phyloP scores from a whole-genome alignment of 2,888 invertebrate genomes.

The Steromphala cineraria region DNA sequence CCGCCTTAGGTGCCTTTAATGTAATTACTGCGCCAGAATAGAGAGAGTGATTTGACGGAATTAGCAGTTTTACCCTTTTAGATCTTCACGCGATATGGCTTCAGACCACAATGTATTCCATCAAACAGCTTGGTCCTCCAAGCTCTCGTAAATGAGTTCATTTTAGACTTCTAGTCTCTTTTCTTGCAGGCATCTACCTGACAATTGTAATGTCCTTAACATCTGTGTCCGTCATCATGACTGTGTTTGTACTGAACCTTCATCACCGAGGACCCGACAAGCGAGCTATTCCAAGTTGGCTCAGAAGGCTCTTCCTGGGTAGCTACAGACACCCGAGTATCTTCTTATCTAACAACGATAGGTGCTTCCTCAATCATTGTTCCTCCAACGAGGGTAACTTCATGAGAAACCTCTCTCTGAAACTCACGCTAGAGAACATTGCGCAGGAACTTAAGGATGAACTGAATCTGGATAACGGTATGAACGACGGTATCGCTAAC shows the following conservation, averaged over 20 bases:
- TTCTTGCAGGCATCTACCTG: conserved; percentile 77
- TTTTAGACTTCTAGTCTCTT: neutral
- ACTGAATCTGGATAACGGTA: conserved; percentile 54
- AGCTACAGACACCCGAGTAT: neutral
- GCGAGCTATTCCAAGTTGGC: conserved; percentile 77
- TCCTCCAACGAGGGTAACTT: conserved; percentile 47
- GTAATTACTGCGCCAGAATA: neutral
- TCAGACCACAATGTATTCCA: neutral
- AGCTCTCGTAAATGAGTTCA: neutral
- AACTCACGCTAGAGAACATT: conserved; percentile 73
- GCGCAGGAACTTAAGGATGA: conserved; percentile 73
- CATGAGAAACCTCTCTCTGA: conserved; percentile 69
- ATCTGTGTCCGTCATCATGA: conserved; percentile 79
- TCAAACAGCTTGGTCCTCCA: neutral
- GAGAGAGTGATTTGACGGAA: neutral
- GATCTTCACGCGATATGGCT: neutral
- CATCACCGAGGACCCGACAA: conserved; percentile 78
- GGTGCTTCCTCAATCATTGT: conserved; percentile 7
- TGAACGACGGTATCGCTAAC: conserved; percentile 15
- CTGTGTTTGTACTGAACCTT: conserved; percentile 79
- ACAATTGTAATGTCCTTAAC: conserved; percentile 80
- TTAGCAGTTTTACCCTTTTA: neutral
- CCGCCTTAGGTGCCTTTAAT: neutral
- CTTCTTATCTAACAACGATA: neutral
- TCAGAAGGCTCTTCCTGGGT: conserved; percentile 70